Percentiles rank a stretch among this genome's conserved stretches.
These are phyloP conservation scores for Rutpela maculata DNA, from an alignment of 2,888 invertebrate species.

Conservation along the genomic window DNA sequence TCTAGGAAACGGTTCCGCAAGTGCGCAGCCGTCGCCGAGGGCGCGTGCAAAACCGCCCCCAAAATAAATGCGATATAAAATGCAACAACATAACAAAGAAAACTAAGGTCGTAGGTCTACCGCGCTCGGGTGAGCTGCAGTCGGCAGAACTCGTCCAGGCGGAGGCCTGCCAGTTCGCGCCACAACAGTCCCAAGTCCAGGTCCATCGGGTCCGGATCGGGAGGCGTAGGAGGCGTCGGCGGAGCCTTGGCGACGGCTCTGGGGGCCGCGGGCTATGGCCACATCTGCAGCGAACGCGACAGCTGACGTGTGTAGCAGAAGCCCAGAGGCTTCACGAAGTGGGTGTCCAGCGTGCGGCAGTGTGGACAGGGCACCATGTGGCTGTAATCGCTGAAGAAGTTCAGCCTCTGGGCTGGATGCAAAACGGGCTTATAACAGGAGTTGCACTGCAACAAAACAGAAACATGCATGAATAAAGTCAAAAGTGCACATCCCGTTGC, in stretches of 20 bases:
- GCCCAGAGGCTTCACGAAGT: conserved; percentile 94
- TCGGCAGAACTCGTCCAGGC: conserved; percentile 73
- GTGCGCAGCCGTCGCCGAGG: conserved; percentile 38
- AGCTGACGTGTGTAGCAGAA: conserved; percentile 88
- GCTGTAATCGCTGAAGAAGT: conserved; percentile 96
- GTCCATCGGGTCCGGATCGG: conserved; percentile 67
- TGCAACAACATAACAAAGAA: conserved; percentile 74
- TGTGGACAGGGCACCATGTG: conserved; percentile 93
- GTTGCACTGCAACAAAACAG: conserved; percentile 85
- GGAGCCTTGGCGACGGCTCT: conserved; percentile 73
- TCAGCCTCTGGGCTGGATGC: conserved; percentile 89
- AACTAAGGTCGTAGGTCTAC: conserved; percentile 67
- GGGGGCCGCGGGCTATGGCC: conserved; percentile 90
- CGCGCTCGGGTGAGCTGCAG: conserved; percentile 72
- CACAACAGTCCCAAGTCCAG: conserved; percentile 73
- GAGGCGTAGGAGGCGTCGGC: conserved; percentile 62
- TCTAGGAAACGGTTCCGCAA: conserved; percentile 56
- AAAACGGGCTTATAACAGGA: conserved; percentile 92
- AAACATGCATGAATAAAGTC: too few species aligned
- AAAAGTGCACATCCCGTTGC: too few species aligned
- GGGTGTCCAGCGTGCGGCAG: conserved; percentile 92
- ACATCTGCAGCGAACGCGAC: conserved; percentile 79
- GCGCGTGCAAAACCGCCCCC: conserved; percentile 48
- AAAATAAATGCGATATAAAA: conserved; percentile 71
- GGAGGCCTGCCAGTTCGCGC: conserved; percentile 73